Conservation (phyloP, 2,113 vertebrate species). For the Oryzias woworae region DNA sequence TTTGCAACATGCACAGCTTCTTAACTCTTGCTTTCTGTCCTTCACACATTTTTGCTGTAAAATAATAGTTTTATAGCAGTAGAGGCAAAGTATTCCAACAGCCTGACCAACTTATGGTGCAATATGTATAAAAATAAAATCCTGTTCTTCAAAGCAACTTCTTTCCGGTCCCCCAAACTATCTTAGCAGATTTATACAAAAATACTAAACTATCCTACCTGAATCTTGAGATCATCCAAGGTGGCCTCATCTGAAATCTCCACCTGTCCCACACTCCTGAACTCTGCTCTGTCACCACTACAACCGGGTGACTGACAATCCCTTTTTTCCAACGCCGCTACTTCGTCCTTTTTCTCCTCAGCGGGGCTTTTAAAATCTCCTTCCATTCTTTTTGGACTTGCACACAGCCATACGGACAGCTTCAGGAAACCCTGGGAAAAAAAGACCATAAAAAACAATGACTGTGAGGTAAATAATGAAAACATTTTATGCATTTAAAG, state of each 20-base stretch:
- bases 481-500: not conserved
- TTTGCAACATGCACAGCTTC: too few species aligned
- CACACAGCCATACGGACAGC: conserved; percentile 83
- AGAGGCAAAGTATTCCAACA: too few species aligned
- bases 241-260: conserved; percentile 86
- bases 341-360: conserved; percentile 31
- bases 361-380: conserved; percentile 36
- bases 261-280: conserved; percentile 78
- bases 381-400: conserved; percentile 35
- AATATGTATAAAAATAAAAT: too few species aligned
- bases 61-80: too few species aligned
- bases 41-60: too few species aligned
- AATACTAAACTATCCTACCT: conserved; percentile 73
- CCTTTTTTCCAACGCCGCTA: not conserved
- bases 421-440: conserved; percentile 85
- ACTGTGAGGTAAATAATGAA: not conserved
- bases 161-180: too few species aligned
- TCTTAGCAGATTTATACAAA: too few species aligned
- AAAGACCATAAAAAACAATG: not conserved
- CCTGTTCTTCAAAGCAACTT: too few species aligned
- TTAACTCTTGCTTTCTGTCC: too few species aligned
- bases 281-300: conserved; percentile 57
- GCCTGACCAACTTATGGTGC: too few species aligned
- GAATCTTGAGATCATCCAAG: conserved; percentile 87
- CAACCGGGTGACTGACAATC: not conserved